Conservation (phyloP, 2,797 vertebrate genomes). For the Sciurus vulgaris region DNA sequence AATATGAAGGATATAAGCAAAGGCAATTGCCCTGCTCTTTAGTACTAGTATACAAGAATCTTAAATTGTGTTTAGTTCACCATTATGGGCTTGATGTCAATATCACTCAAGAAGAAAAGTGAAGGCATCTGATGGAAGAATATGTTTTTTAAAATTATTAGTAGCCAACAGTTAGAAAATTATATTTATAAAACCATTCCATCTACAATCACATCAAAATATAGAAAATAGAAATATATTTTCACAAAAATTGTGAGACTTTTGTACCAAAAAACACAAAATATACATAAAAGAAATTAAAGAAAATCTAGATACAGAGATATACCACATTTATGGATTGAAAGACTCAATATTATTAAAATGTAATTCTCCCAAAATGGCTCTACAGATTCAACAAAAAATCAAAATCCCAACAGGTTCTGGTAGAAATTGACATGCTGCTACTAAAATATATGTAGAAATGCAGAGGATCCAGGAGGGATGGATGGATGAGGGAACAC, state of each 20-base stretch:
- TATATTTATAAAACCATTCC: background rate
- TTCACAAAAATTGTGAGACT: slow-evolving; percentile 24
- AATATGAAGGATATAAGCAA: background rate
- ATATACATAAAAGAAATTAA: background rate
- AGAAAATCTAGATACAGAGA: background rate
- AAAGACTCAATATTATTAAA: slow-evolving; percentile 8
- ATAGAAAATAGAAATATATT: slow-evolving; percentile 23
- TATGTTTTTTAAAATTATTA: background rate
- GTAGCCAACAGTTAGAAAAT: slow-evolving; percentile 6
- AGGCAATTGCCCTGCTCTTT: background rate
- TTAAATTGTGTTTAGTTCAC: slow-evolving; percentile 4
- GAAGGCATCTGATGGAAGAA: background rate
- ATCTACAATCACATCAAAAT: slow-evolving; percentile 13
- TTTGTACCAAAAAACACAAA: background rate
- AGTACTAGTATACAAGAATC: background rate
- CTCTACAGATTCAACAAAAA: background rate
- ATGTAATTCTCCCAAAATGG: slow-evolving; percentile 13
- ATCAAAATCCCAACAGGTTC: background rate
- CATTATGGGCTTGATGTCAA: background rate
- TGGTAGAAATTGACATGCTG: background rate
- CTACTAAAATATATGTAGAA: background rate
- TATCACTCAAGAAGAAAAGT: background rate
- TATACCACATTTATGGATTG: background rate
- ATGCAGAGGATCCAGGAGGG: background rate
- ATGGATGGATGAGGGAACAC: no score